A percentile compares a stretch with the other conserved stretches of the same genome.
Conservation (phyloP, 1,140 invertebrate genomes). For the Augochlora pura region DNA sequence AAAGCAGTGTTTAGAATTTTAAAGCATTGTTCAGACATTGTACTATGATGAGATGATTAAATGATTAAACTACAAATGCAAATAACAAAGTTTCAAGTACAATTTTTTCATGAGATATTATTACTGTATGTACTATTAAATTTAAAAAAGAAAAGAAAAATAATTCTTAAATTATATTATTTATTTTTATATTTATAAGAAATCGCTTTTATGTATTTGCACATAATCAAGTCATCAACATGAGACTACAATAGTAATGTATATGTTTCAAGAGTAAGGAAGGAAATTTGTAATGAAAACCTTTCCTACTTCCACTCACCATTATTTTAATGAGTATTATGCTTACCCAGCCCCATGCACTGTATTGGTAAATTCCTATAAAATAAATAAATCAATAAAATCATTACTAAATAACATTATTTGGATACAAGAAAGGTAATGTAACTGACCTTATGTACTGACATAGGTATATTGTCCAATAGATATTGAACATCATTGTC, state of each 20-base stretch:
- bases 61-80: constrained; percentile 3
- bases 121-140: background rate
- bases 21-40: constrained; percentile 18
- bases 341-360: constrained; percentile 72
- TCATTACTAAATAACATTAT: background rate
- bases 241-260: constrained; percentile 2
- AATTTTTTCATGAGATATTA: background rate
- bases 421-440: background rate
- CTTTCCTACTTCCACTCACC: constrained; percentile 68
- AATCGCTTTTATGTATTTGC: background rate
- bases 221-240: constrained; percentile 1
- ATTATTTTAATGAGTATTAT: constrained; percentile 56
- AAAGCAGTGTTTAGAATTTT: constrained; percentile 47
- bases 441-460: constrained; percentile 80
- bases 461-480: constrained; percentile 83
- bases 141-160: background rate
- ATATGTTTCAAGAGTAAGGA: constrained; percentile 15
- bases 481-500: constrained; percentile 86
- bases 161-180: background rate
- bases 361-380: constrained; percentile 70
- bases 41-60: constrained; percentile 33
- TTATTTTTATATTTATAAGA: background rate
- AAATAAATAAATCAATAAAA: constrained; percentile 37
- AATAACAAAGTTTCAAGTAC: background rate
- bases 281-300: constrained; percentile 44